Conservation (phyloP, 1,140 invertebrate genomes). For the Belonocnema kinseyi region DNA sequence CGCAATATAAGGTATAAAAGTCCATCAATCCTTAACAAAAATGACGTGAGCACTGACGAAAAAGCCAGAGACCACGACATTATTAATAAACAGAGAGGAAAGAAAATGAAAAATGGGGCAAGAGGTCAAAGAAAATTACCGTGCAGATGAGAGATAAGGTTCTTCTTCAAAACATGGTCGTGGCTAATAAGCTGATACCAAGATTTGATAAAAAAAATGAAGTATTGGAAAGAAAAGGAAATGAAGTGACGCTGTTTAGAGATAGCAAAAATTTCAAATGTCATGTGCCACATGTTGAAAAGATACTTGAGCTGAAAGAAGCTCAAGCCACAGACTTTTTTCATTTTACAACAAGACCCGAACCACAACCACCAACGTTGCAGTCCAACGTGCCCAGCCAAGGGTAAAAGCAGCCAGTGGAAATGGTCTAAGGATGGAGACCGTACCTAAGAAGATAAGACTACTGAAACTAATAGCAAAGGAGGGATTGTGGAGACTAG, state of each 20-base stretch:
- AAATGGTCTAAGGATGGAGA: background rate
- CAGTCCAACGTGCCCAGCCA: too few relatives aligned
- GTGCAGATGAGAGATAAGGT: background rate
- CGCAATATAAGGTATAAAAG: too few relatives aligned
- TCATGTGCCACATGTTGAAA: background rate
- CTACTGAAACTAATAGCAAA: conserved; percentile 2
- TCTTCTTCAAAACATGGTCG: background rate
- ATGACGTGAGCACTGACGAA: too few relatives aligned
- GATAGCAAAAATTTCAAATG: too few relatives aligned
- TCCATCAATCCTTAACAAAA: too few relatives aligned
- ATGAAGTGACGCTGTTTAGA: background rate
- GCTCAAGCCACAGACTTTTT: background rate
- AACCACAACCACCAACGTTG: background rate
- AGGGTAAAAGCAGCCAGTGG: background rate
- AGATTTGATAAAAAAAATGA: background rate
- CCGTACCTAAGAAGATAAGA: background rate
- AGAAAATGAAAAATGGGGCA: too few relatives aligned
- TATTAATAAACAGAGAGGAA: too few relatives aligned
- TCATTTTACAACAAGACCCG: background rate
- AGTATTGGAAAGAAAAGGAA: background rate
- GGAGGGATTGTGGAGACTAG: background rate
- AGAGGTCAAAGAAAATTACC: background rate
- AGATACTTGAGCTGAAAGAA: background rate
- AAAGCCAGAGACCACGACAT: too few relatives aligned
- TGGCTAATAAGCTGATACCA: background rate